These are phyloP conservation scores for Catagonus wagneri DNA, from an alignment of 2,113 vertebrate genomes.

Conservation along the genomic window DNA sequence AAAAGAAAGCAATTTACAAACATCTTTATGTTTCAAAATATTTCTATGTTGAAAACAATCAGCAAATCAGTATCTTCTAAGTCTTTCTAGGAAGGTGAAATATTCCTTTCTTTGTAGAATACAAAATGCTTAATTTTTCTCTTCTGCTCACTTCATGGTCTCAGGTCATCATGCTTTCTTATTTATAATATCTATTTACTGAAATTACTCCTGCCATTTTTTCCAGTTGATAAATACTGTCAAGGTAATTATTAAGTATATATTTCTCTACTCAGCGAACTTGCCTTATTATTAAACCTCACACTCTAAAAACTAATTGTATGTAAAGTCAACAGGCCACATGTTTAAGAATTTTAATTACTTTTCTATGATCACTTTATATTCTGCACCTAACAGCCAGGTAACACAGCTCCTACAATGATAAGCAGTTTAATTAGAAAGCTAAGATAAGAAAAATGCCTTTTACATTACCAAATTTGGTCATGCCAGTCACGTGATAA, in stretches of 20 bases:
- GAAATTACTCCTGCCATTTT: conserved; percentile 78
- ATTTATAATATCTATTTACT: conserved; percentile 72
- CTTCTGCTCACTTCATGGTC: conserved; percentile 35
- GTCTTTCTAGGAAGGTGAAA: conserved; percentile 68
- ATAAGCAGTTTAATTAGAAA: conserved; percentile 91
- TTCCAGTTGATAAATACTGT: conserved; percentile 80
- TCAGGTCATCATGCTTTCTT: conserved; percentile 72
- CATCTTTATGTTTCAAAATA: conserved; percentile 66
- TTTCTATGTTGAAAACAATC: conserved; percentile 73
- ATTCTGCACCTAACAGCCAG: conserved; percentile 86
- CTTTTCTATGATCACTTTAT: conserved; percentile 86
- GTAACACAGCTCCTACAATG: conserved; percentile 87
- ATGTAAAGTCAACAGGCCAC: conserved; percentile 84
- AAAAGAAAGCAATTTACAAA: conserved; percentile 70
- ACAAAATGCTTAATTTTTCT: conserved; percentile 62
- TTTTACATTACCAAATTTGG: conserved; percentile 83
- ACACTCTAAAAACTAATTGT: conserved; percentile 85
- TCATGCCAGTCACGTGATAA: conserved; percentile 78
- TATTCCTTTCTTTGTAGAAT: conserved; percentile 74
- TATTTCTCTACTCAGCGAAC: conserved; percentile 77
- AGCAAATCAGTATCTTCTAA: conserved; percentile 69
- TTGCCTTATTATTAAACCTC: conserved; percentile 82
- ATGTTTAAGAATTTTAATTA: conserved; percentile 90
- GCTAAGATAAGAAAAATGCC: conserved; percentile 87
- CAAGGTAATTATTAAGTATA: conserved; percentile 84